Conservation (phyloP, 2,797 vertebrate genomes). For the Rachycentron canadum region DNA sequence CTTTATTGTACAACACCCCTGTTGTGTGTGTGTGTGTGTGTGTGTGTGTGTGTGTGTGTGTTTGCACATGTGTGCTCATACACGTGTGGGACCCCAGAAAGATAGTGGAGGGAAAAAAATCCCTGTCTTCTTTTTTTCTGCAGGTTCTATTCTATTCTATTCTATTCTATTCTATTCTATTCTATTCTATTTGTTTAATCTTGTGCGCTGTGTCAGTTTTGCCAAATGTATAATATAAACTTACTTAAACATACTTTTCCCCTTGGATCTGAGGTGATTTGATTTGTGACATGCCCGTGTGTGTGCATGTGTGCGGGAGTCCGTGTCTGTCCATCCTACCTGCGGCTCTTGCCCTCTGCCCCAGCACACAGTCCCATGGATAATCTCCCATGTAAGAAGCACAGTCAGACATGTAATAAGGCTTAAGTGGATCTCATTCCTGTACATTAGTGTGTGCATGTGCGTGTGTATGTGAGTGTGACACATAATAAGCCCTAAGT, state of each 20-base stretch:
- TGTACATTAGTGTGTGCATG: constrained; percentile 20
- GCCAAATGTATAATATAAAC: constrained; percentile 4
- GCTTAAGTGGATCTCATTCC: constrained; percentile 75
- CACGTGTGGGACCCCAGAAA: constrained; percentile 5
- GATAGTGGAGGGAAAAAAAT: constrained; percentile 9
- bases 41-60: constrained; percentile 6
- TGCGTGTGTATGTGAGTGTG: constrained; percentile 42
- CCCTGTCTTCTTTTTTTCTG: background rate
- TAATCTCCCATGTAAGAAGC: constrained; percentile 78
- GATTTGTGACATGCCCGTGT: background rate
- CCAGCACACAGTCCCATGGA: constrained; percentile 57
- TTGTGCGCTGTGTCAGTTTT: constrained; percentile 7
- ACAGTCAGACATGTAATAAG: constrained; percentile 79
- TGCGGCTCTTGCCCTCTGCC: constrained; percentile 59
- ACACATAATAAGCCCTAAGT: constrained; percentile 77
- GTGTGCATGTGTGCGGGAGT: background rate
- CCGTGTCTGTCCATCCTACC: constrained; percentile 7
- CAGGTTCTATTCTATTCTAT: background rate
- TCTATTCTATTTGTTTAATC: background rate
- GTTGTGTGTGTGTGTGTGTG: constrained; percentile 24
- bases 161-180: background rate
- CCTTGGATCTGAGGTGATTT: background rate
- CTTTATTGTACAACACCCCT: constrained; percentile 25
- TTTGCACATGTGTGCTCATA: background rate
- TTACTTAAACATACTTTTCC: background rate